Evolutionary conservation across 2,797 vertebrate species (phyloP).

Genomic region (Prionace glauca): DNA sequence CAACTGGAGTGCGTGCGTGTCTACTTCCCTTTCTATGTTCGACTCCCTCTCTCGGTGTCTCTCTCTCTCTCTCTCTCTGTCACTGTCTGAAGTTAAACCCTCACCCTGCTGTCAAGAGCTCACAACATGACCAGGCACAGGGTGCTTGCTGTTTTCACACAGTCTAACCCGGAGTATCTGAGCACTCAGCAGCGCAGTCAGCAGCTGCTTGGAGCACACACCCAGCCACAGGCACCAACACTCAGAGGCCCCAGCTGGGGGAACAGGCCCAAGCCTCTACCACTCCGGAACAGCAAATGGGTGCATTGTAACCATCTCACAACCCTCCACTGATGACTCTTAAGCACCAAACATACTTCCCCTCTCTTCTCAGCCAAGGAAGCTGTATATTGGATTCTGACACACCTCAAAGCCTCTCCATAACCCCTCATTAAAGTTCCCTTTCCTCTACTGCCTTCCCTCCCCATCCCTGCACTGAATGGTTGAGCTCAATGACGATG

Average conservation of each 20-base stretch:
- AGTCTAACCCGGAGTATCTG: no score
- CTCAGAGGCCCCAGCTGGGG: background rate
- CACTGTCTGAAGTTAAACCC: no score
- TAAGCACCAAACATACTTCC: background rate
- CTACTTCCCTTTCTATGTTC: no score
- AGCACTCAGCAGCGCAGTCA: no score
- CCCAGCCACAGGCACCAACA: background rate
- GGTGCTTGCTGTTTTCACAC: no score
- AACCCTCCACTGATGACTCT: background rate
- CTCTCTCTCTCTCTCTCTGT: no score
- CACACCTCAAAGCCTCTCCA: background rate
- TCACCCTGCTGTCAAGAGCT: no score
- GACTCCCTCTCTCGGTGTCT: no score
- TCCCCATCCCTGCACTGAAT: background rate
- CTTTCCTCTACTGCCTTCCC: background rate
- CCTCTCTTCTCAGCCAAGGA: background rate
- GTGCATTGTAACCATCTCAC: background rate
- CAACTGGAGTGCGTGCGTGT: background rate
- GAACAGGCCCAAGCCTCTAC: background rate
- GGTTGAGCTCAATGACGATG: background rate
- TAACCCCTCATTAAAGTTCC: background rate
- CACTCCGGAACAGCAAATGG: background rate
- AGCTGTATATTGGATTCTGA: background rate
- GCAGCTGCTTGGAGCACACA: no score
- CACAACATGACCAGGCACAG: no score